These are phyloP conservation scores for Elgaria multicarinata DNA, from an alignment of 2,113 vertebrate species.

Conservation along the genomic window DNA sequence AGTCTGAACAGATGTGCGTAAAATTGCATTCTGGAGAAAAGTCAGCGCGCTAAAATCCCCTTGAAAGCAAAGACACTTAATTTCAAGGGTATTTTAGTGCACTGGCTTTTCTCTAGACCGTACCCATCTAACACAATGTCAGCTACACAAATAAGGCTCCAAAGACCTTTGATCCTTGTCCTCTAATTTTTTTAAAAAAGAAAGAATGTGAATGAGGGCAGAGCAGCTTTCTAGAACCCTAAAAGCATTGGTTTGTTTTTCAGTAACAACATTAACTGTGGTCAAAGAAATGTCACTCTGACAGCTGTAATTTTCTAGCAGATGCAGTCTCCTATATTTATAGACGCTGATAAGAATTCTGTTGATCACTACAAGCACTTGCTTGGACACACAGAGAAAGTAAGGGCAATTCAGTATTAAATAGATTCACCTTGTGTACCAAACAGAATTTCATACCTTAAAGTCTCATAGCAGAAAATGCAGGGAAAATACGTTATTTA, in stretches of 20 bases:
- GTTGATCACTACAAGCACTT: constrained; percentile 72
- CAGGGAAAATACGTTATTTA: constrained; percentile 47
- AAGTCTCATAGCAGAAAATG: constrained; percentile 60
- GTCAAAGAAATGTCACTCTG: constrained; percentile 67
- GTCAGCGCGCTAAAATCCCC: neutral
- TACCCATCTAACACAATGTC: neutral
- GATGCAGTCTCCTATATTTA: constrained; percentile 67
- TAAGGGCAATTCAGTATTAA: constrained; percentile 22
- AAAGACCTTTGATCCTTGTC: constrained; percentile 49
- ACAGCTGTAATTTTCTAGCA: constrained; percentile 67
- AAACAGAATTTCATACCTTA: constrained; percentile 65
- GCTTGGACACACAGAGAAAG: constrained; percentile 60
- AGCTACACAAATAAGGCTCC: constrained; percentile 40
- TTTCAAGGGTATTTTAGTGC: neutral
- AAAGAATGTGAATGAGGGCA: constrained; percentile 44
- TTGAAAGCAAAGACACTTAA: neutral
- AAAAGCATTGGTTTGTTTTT: constrained; percentile 65
- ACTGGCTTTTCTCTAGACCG: neutral
- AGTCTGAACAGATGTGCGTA: neutral
- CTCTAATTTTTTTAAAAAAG: constrained; percentile 3
- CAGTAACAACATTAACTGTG: constrained; percentile 60
- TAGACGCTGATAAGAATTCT: constrained; percentile 72
- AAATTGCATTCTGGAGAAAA: neutral
- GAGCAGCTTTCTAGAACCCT: constrained; percentile 45
- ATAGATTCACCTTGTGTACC: constrained; percentile 50